Conservation (phyloP, 2,113 vertebrate species). For the Brienomyrus longianalis region DNA sequence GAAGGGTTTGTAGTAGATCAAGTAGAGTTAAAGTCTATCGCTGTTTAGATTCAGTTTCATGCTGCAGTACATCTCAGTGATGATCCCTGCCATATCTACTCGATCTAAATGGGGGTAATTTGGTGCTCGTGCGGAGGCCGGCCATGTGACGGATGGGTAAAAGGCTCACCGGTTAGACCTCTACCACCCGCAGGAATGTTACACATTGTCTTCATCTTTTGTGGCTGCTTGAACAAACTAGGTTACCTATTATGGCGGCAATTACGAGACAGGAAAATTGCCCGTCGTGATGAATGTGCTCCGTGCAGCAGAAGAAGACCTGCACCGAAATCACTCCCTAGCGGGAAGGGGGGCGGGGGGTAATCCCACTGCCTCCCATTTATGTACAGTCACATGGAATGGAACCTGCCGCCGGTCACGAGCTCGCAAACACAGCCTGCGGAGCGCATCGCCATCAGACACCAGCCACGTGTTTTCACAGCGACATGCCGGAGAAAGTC, state of each 20-base stretch:
- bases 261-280: neutral
- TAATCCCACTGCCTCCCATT: neutral
- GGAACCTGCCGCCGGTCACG: neutral
- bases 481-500: neutral
- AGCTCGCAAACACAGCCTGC: neutral
- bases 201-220: conserved; percentile 5
- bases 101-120: neutral
- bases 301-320: neutral
- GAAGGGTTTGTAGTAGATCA: neutral
- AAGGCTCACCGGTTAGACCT: neutral
- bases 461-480: neutral
- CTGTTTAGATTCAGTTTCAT: neutral
- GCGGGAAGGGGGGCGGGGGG: neutral
- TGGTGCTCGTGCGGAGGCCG: neutral
- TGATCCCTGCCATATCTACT: neutral
- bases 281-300: neutral
- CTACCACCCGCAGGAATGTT: neutral
- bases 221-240: neutral
- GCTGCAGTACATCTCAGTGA: neutral
- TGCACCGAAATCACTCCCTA: neutral
- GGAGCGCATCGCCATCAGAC: neutral
- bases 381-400: neutral
- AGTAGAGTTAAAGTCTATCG: neutral
- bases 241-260: neutral
- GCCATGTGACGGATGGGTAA: neutral